Base-by-base conservation (phyloP, 2,797 vertebrate genomes). In the Cryptoprocta ferox region DNA sequence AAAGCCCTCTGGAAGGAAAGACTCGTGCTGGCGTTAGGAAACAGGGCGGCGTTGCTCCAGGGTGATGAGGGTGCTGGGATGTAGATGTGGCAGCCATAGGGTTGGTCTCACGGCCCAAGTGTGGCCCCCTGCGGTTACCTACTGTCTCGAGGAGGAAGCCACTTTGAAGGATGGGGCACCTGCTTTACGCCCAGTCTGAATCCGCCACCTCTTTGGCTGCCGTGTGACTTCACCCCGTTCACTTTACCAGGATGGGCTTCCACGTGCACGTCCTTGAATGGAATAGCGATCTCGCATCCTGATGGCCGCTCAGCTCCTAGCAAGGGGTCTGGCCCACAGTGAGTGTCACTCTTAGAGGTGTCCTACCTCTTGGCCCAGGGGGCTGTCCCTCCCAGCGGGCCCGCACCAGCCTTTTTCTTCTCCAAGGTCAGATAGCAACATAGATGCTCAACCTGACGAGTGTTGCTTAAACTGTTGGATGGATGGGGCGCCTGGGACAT, bases 201-300 rank as follows among this genome's bases (percentile, higher is more conserved):
- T 0, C 35, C 3, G 2, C 18, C 0, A 1, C 66, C n/a, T 63
- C 30, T 39, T 56, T 28, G 4, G 2, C 1, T 2, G 9, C 48
- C 24, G 6, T 7, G 13, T 37, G n/a, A n/a, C 37, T 37, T 45
- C 6, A 13, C 35, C 42, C 28, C 30, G 1, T 4, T 80, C 7
- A 2, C 32, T 59, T 48, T 6, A 0, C 50, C 1, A 0, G 35
- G 68, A 59, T 13, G 75, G 66, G 16, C 26, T 56, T 50, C 19
- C n/a, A 0, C 9, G 15, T 8, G 6, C 15, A 59, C 19, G 0
- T 26, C 26, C 28, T 0, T 2, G 59, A 35, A 16, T 8, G 63
- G 56, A 1, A 35, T 0, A 2, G 45, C 16, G 8, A 9, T 7
- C 32, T 0, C n/a, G 4, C 19, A 8, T 24, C 2, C 1, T 0